Evolutionary conservation across 2,113 vertebrate species (phyloP), one percentile per base, ranked within the genome.

Genomic region (Pycnonotus jocosus): DNA sequence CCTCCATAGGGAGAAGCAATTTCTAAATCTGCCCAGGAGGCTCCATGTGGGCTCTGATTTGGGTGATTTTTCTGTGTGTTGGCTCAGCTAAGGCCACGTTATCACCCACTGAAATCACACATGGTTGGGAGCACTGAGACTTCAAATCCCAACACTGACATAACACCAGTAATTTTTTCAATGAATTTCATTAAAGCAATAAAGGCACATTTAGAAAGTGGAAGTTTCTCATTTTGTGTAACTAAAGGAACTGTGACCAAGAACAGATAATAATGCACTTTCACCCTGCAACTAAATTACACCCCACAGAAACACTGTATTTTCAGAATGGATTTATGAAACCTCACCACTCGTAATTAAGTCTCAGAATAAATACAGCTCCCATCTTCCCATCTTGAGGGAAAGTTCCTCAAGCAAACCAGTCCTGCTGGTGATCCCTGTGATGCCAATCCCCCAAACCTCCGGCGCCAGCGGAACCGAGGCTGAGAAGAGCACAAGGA

Each of bases 331-430:
- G 66, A 82, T 73, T 90, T 69, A 45, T 50, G n/a, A 92, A 90
- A 45, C 62, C n/a, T 77, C 54, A 69, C 93, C 90, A 88, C 85
- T 82, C 6, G 0, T 69, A 92, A 93, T 95, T 96, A 83, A 35
- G 33, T 66, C 82, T 80, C 82, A 80, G 93, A 77, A 96, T 92
- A 95, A 96, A 77, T 38, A 50, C 57, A 76, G 79, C 40, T 96
- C 45, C 92, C 45, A 31, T 68, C 83, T 45, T 61, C 45, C 92
- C 45, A 31, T 68, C 83, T 45, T 61, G 57, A 80, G 68, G 64
- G 62, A 35, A 72, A 45, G 71, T 17, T 27, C 14, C 68, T 72
- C 60, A 7, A 56, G 62, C 13, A 50, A 38, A 79, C 16, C 73
- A 78, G 84, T 70, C 33, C 48, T 89, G 69, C 73, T 76, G 57